Evolutionary conservation across 2,113 vertebrate genomes (phyloP).

Genomic region (Osmerus eperlanus): DNA sequence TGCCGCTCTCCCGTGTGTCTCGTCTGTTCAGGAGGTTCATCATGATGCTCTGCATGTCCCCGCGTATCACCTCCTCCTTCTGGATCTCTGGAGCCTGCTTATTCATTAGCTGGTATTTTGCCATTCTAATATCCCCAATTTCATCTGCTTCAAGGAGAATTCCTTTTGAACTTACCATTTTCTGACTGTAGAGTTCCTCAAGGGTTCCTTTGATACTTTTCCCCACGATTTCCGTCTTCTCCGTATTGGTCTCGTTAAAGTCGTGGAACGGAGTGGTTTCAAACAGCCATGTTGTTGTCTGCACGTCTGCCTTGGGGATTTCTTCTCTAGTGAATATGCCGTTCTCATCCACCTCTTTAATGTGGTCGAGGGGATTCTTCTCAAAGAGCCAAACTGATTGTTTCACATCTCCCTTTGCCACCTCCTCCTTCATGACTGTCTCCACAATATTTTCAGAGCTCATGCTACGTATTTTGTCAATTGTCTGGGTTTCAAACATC

Average conservation of each 20-base stretch:
- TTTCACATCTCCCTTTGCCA: conserved; percentile 83
- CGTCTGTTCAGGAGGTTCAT: conserved; percentile 79
- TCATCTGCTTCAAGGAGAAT: conserved; percentile 87
- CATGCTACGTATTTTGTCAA: conserved; percentile 83
- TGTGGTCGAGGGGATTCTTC: conserved; percentile 81
- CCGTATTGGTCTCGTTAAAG: conserved; percentile 77
- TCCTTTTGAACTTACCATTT: conserved; percentile 82
- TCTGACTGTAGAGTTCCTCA: conserved; percentile 80
- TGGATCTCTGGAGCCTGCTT: conserved; percentile 82
- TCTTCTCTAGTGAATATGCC: conserved; percentile 65
- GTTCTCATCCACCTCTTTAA: conserved; percentile 75
- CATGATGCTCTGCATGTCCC: conserved; percentile 84
- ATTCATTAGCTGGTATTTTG: conserved; percentile 90
- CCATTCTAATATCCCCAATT: conserved; percentile 87
- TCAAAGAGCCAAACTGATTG: conserved; percentile 91
- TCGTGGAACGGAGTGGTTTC: conserved; percentile 86
- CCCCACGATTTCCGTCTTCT: conserved; percentile 82
- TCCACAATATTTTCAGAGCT: conserved; percentile 77
- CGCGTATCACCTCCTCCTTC: conserved; percentile 82
- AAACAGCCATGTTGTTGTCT: conserved; percentile 88
- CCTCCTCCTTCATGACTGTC: conserved; percentile 79
- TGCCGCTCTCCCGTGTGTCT: conserved; percentile 66
- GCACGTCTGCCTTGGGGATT: conserved; percentile 84
- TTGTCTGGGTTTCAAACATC: conserved; percentile 87
- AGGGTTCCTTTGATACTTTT: conserved; percentile 88